Evolutionary conservation across 2,113 vertebrate species (phyloP).

Genomic region (Sciurus niger): DNA sequence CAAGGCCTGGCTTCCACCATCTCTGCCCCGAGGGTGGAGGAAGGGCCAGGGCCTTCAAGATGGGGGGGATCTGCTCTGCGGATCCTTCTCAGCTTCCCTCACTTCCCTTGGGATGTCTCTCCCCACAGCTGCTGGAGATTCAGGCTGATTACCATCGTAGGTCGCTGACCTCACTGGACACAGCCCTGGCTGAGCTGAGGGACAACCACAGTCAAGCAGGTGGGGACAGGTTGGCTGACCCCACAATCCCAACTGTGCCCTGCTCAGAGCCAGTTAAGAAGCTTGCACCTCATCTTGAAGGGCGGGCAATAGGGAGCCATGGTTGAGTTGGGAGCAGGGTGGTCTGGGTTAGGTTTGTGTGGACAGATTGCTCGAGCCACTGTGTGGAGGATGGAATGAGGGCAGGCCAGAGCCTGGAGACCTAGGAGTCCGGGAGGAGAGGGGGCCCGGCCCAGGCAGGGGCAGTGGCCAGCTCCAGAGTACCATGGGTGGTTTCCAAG

Average conservation of each 20-base stretch:
- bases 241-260: not conserved
- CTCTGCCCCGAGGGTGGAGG: accelerated
- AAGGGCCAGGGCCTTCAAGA: not conserved
- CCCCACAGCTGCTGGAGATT: conserved; percentile 94
- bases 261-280: not conserved
- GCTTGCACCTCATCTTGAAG: not conserved
- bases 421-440: not conserved
- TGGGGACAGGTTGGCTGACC: conserved; percentile 44
- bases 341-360: accelerated
- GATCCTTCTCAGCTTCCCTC: not conserved
- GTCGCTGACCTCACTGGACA: conserved; percentile 92
- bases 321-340: not conserved
- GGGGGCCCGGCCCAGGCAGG: not conserved
- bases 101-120: not conserved
- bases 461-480: not conserved
- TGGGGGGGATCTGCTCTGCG: not conserved
- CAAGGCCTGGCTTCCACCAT: not conserved
- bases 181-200: conserved; percentile 93
- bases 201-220: conserved; percentile 92
- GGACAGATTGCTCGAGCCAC: not conserved
- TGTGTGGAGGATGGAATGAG: not conserved
- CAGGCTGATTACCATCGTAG: conserved; percentile 95
- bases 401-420: not conserved
- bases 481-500: not conserved
- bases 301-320: not conserved